A percentile compares a stretch with the other conserved stretches of the same genome.
Conservation (phyloP, 2,888 invertebrate species). For the Megamerina dolium region DNA sequence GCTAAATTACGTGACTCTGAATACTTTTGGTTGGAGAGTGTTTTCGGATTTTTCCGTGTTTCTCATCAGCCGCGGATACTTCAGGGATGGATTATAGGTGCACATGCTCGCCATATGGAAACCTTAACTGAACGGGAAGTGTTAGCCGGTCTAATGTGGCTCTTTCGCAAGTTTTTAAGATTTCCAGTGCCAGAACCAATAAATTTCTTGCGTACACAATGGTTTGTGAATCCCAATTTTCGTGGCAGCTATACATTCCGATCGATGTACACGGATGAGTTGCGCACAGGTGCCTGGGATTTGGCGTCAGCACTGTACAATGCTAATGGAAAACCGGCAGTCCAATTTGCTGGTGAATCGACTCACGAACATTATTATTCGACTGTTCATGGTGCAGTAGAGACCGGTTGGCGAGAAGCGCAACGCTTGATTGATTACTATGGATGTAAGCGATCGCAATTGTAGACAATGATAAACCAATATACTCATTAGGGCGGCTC, state of each 20-base stretch:
- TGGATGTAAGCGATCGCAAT: constrained; percentile 25
- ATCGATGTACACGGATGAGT: constrained; percentile 54
- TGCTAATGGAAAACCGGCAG: constrained; percentile 47
- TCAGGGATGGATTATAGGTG: constrained; percentile 55
- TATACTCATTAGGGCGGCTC: too few relatives aligned
- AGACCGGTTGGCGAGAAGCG: constrained; percentile 69
- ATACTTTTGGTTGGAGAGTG: constrained; percentile 22
- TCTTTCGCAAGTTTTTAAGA: constrained; percentile 19
- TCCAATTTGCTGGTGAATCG: constrained; percentile 66
- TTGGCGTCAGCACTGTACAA: constrained; percentile 54
- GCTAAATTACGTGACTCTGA: constrained; percentile 38
- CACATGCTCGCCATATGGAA: constrained; percentile 24
- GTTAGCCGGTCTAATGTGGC: constrained; percentile 16
- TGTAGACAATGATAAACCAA: constrained; percentile 23
- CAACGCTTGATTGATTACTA: constrained; percentile 52
- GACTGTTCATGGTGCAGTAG: constrained; percentile 68
- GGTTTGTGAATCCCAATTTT: constrained; percentile 58
- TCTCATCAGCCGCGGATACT: constrained; percentile 46
- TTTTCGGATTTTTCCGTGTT: constrained; percentile 22
- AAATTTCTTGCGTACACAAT: constrained; percentile 50
- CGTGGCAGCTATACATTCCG: constrained; percentile 63
- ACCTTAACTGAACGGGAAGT: constrained; percentile 16
- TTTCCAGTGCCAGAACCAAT: constrained; percentile 16
- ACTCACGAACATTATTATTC: constrained; percentile 60
- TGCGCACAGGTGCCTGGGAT: constrained; percentile 52